These are phyloP conservation scores for Scaptomyza tumidula DNA, from an alignment of 2,888 invertebrate species.

Conservation along the genomic window DNA sequence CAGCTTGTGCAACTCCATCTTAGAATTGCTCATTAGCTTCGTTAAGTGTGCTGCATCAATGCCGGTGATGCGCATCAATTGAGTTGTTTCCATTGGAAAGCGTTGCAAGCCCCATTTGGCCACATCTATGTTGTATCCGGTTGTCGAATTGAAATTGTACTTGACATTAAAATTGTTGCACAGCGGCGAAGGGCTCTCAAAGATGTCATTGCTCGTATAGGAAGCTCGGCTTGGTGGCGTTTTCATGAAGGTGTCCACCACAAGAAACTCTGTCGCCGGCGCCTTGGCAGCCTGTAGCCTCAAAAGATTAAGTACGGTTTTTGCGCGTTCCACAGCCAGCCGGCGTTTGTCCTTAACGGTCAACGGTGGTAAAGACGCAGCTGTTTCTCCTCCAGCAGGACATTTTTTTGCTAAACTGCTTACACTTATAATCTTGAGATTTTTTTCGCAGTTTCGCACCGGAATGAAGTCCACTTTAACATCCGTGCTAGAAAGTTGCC, in stretches of 20 bases:
- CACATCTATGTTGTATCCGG: slow-evolving; percentile 36
- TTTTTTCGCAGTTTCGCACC: slow-evolving; percentile 18
- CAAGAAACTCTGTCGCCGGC: slow-evolving; percentile 37
- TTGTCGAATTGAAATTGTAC: slow-evolving; percentile 61
- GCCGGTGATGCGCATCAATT: slow-evolving; percentile 52
- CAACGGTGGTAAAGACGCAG: background rate
- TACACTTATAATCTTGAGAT: slow-evolving; percentile 18
- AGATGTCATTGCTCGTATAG: slow-evolving; percentile 22
- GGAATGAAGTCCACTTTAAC: slow-evolving; percentile 20
- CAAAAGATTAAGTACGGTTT: slow-evolving; percentile 25
- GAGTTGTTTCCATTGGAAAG: slow-evolving; percentile 39
- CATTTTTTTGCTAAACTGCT: slow-evolving; percentile 9
- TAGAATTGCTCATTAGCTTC: slow-evolving; percentile 36
- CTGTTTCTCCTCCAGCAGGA: too few relatives aligned
- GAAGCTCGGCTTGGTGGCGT: slow-evolving; percentile 34
- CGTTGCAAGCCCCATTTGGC: slow-evolving; percentile 56
- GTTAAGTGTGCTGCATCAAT: slow-evolving; percentile 44
- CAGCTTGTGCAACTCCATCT: slow-evolving; percentile 39
- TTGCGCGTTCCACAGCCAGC: slow-evolving; percentile 41
- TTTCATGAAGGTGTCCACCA: slow-evolving; percentile 54
- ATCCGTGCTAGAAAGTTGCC: too few relatives aligned
- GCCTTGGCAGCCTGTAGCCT: background rate
- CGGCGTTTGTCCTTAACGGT: slow-evolving; percentile 42
- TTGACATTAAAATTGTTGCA: slow-evolving; percentile 60
- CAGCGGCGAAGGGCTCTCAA: slow-evolving; percentile 62